Evolutionary conservation across 1,140 invertebrate species (phyloP), one percentile per base, ranked within the genome.

Genomic region (Bombus pascuorum): DNA sequence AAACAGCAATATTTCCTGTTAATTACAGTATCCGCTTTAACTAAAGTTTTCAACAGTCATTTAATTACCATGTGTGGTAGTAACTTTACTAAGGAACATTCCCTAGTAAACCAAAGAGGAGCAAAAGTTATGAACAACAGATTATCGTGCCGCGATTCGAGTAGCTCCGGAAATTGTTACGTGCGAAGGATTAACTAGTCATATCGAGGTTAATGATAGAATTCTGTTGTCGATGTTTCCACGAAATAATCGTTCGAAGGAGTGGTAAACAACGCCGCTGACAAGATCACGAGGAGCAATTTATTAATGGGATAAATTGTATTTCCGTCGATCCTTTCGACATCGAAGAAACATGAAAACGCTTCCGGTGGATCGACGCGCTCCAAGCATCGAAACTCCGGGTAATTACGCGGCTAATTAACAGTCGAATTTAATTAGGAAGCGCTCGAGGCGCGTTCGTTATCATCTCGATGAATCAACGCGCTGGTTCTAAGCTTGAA

Each of bases 391-490:
- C 71, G 71, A 75, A 82, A 74, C 71, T 44, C 57, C 1, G 34
- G 9, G 34, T 76, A 76, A 83, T 83, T 76, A 76, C 42, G 72
- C 32, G 44, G 28, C 74, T 83, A 77, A 83, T 77, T 83, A 83
- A 83, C 44, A 59, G 28, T 18, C 37, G 59, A 39, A 83, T 78
- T 83, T 83, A 83, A 83, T 83, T 78, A 83, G 74, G 15, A 78
- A 70, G 25, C 18, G 65, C 65, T 57, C 28, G 44, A 32, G 28
- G 66, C 34, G 37, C 9, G 44, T 70, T 42, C 73, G 73, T 83
- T 70, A 78, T 78, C 82, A 18, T 53, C 37, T 22, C 39, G 42
- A 9, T 39, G 65, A 80, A 71, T 53, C 53, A 18, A 39, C 25
- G 13, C 22, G 25, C 9, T 44, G 3, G 1, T 10, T 62, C n/a